Base-by-base conservation (phyloP, 2,797 vertebrate species). In the Leuciscus waleckii region DNA sequence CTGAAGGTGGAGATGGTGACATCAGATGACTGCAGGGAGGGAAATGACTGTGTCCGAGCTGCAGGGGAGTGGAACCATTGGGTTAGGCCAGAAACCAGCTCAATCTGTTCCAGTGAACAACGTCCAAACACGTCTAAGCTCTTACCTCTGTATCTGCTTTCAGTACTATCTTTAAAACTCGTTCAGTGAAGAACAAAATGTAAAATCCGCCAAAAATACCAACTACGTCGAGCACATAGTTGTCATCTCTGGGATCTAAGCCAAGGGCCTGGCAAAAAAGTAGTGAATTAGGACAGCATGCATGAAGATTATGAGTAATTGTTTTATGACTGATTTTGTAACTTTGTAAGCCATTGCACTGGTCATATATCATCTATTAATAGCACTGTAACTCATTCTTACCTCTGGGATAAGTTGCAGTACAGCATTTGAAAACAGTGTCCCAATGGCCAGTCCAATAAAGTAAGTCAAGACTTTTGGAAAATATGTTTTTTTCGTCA, bases 371-470 rank as follows among this genome's bases (percentile, higher is more conserved):
- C n/a, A 43, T 51, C 35, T 61, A 13, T 17, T 61, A 37, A 49
- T 41, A 5, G 39, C 35, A 2, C n/a, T 21, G 29, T 65, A 41
- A 49, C 3, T 49, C 11, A 29, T 74, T 85, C 94, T 96, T 95
- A 97, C 96, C 96, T 97, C 96, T 74, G 96, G 96, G 91, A 97
- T 97, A 83, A 97, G 95, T 86, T 97, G 96, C 87, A 97, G 96
- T 91, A 96, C 94, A 46, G 96, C 96, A 89, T 97, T 97, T 87
- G 96, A 97, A 92, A 96, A 97, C 26, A 97, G 94, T 37, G 96
- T 96, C 76, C 96, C 96, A 46, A 97, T 96, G 85, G 96, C 96
- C 90, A 97, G 90, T 8, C 95, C 96, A 85, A 97, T 95, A 84
- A 97, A 97, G 90, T 94, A 97, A 11, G 95, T 97, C 91, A 97